A percentile compares a stretch with the other conserved stretches of the same genome.
Conservation (phyloP, 2,888 invertebrate genomes). For the Ecliptopera silaceata region DNA sequence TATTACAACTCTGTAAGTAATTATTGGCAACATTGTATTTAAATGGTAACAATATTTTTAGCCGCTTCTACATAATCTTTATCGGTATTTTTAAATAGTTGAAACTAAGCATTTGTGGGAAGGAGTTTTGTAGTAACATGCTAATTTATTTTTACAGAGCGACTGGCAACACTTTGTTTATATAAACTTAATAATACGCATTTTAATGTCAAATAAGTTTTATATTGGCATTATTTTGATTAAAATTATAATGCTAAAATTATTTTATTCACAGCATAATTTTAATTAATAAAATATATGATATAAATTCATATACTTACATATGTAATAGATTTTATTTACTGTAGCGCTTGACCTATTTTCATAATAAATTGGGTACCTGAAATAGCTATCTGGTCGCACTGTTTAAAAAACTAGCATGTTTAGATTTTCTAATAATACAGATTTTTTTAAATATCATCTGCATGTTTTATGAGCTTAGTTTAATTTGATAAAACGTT, state of each 20-base stretch:
- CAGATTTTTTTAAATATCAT: constrained; percentile 33
- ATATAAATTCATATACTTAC: too few relatives aligned
- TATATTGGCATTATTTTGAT: not conserved
- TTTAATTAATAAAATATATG: too few relatives aligned
- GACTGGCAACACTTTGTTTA: constrained; percentile 9
- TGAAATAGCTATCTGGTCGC: constrained; percentile 28
- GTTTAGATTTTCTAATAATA: constrained; percentile 23
- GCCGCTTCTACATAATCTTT: constrained; percentile 36
- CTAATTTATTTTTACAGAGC: constrained; percentile 31
- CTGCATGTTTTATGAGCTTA: constrained; percentile 61
- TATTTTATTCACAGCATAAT: too few relatives aligned
- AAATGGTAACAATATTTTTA: constrained; percentile 25
- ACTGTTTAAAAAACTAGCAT: constrained; percentile 35
- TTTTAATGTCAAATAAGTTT: not conserved
- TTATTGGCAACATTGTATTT: constrained; percentile 30
- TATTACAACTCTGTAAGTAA: constrained; percentile 19
- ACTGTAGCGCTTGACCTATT: constrained; percentile 24
- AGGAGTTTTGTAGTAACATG: constrained; percentile 27
- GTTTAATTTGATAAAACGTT: constrained; percentile 70
- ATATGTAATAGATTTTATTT: constrained; percentile 22
- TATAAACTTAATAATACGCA: not conserved
- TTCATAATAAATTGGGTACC: constrained; percentile 26
- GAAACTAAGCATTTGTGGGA: constrained; percentile 24
- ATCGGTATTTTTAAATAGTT: constrained; percentile 32
- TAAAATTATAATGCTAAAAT: constrained; percentile 7